Base-by-base conservation (phyloP, 2,797 vertebrate species). In the Bryconaethiops microstoma region DNA sequence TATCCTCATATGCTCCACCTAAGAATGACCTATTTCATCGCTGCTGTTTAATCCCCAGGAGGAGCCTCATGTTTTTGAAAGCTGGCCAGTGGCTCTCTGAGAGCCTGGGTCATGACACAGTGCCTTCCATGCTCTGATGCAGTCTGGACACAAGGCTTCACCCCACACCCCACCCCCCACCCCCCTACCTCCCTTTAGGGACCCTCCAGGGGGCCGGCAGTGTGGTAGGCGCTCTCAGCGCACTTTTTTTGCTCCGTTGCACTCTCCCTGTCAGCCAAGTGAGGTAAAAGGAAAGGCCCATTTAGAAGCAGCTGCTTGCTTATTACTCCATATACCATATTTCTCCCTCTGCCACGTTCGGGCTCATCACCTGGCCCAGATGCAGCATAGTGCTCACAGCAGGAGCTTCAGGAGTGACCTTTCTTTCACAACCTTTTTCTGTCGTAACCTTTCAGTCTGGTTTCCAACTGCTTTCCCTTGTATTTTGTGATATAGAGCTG, bases 361-460 rank as follows among this genome's bases (percentile, higher is more conserved):
- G 17, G 2, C 7, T 48, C 74, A 63, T 42, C 14, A 29, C 63
- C 63, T 45, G 54, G 13, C 60, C n/a, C 42, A 50, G 39, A 52
- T 14, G 52, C 23, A 16, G 23, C 45, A 55, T 62, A 39, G 63
- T 64, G n/a, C 70, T 81, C 82, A 52, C 79, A 74, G 78, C 74
- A 74, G 55, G 79, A 78, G 55, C 1, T 6, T 35, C 16, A 7
- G 35, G 14, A 70, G 23, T 81, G 79, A 84, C 83, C 83, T 84
- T 84, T 84, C 40, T 52, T 35, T 19, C n/a, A 57, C 55, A 78
- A 78, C 54, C 70, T 81, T 84, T 69, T 75, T 40, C 67, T 52
- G 52, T 2, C n/a, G 7, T 78, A 80, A 65, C 64, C 77, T 84
- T 84, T 82, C 52, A 29, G 59, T 72, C 23, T 64, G 68, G 21